Conservation (phyloP, 2,888 invertebrate species). For the Eristalis intricaria region DNA sequence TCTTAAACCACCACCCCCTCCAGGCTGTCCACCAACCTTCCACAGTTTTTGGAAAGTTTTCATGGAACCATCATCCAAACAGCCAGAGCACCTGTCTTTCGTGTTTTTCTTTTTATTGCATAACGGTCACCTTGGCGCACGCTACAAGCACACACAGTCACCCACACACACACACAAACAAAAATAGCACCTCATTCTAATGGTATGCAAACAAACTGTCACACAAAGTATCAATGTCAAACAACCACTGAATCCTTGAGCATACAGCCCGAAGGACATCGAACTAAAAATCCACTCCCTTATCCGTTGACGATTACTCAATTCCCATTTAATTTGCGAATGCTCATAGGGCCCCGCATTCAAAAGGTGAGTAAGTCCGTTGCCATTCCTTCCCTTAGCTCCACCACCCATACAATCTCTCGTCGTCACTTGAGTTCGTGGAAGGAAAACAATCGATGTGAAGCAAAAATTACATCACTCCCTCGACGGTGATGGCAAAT, state of each 20-base stretch:
- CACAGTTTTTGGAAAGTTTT: no score
- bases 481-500: constrained; percentile 25
- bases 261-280: constrained; percentile 32
- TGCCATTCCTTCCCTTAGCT: constrained; percentile 1
- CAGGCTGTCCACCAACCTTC: no score
- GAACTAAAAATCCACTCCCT: constrained; percentile 18
- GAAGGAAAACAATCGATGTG: constrained; percentile 32
- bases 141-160: constrained; percentile 1
- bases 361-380: not conserved
- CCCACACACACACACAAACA: not conserved
- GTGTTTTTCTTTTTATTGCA: constrained; percentile 16
- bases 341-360: not conserved
- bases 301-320: constrained; percentile 32
- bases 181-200: constrained; percentile 1
- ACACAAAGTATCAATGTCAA: constrained; percentile 41
- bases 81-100: not conserved
- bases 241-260: constrained; percentile 16
- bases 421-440: not conserved
- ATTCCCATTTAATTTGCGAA: constrained; percentile 47
- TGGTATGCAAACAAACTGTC: constrained; percentile 56
- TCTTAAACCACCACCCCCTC: no score
- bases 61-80: no score
- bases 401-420: not conserved
- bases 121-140: constrained; percentile 15
- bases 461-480: constrained; percentile 56